These are phyloP conservation scores for Macaria notata DNA, from an alignment of 2,888 invertebrate species.

Conservation along the genomic window DNA sequence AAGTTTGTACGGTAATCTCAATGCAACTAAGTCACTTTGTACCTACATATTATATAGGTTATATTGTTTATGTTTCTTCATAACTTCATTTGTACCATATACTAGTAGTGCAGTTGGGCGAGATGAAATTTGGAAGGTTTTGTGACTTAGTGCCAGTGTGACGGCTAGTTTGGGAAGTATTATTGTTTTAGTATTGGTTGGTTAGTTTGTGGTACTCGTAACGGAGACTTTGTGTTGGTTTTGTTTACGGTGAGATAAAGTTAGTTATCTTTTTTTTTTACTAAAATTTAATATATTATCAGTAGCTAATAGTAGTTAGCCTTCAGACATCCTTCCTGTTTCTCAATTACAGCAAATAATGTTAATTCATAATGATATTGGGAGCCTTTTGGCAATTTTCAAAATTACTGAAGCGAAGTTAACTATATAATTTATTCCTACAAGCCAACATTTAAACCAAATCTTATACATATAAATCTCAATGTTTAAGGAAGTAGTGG, in stretches of 20 bases:
- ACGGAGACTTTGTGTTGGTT: conserved; percentile 3
- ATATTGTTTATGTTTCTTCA: conserved; percentile 23
- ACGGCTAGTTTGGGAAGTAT: conserved; percentile 3
- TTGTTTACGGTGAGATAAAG: neutral
- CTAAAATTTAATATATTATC: too few species aligned
- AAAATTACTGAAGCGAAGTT: too few species aligned
- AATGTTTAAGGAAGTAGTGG: too few species aligned
- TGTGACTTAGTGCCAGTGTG: conserved; percentile 4
- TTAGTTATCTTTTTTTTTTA: too few species aligned
- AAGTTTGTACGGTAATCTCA: conserved; percentile 16
- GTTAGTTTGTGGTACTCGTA: neutral
- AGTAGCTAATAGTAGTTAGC: too few species aligned
- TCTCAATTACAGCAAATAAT: too few species aligned
- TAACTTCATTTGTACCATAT: conserved; percentile 22
- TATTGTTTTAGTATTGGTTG: neutral
- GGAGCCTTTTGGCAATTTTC: too few species aligned
- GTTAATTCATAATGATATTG: too few species aligned
- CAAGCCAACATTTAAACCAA: too few species aligned
- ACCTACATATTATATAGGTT: conserved; percentile 3
- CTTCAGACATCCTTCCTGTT: too few species aligned
- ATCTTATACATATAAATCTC: too few species aligned
- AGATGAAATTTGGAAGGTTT: conserved; percentile 16
- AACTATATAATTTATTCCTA: too few species aligned
- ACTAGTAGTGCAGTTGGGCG: neutral
- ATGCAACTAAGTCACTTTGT: conserved; percentile 18